Conservation (phyloP, 1,140 invertebrate species). For the Brachionus plicatilis region DNA sequence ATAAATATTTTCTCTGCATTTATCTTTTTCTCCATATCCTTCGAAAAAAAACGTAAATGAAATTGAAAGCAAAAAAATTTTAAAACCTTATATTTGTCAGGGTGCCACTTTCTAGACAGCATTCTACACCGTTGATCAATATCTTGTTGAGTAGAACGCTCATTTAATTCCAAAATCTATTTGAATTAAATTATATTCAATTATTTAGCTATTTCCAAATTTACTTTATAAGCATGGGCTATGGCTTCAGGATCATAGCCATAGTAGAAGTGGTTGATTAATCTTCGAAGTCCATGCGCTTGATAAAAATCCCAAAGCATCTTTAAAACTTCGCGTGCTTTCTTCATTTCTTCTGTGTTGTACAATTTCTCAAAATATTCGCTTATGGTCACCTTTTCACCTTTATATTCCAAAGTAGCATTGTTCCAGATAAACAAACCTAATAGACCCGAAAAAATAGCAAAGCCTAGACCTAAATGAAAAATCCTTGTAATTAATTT, state of each 20-base stretch:
- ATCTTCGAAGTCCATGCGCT: slow-evolving; percentile 76
- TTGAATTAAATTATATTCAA: slow-evolving; percentile 37
- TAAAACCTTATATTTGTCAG: slow-evolving; percentile 71
- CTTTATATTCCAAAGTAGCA: slow-evolving; percentile 73
- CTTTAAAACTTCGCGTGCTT: slow-evolving; percentile 63
- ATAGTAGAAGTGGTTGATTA: slow-evolving; percentile 66
- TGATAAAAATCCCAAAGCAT: slow-evolving; percentile 69
- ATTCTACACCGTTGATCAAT: slow-evolving; percentile 73
- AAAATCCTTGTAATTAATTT: slow-evolving; percentile 52
- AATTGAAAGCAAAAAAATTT: slow-evolving; percentile 44
- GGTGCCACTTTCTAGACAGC: slow-evolving; percentile 80
- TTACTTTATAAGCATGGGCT: slow-evolving; percentile 72
- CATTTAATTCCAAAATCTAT: slow-evolving; percentile 69
- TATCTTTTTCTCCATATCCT: slow-evolving; percentile 54
- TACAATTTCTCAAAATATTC: slow-evolving; percentile 83
- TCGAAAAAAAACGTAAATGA: background rate
- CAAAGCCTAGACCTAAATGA: slow-evolving; percentile 60
- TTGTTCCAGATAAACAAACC: slow-evolving; percentile 79
- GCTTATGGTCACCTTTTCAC: slow-evolving; percentile 72
- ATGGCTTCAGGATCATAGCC: slow-evolving; percentile 78
- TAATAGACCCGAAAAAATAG: slow-evolving; percentile 70
- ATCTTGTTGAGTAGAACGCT: slow-evolving; percentile 72
- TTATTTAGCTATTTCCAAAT: slow-evolving; percentile 54
- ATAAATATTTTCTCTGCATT: slow-evolving; percentile 79
- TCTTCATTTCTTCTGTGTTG: slow-evolving; percentile 65